Evolutionary conservation across 2,113 vertebrate genomes (phyloP).

Genomic region (Bungarus multicinctus): DNA sequence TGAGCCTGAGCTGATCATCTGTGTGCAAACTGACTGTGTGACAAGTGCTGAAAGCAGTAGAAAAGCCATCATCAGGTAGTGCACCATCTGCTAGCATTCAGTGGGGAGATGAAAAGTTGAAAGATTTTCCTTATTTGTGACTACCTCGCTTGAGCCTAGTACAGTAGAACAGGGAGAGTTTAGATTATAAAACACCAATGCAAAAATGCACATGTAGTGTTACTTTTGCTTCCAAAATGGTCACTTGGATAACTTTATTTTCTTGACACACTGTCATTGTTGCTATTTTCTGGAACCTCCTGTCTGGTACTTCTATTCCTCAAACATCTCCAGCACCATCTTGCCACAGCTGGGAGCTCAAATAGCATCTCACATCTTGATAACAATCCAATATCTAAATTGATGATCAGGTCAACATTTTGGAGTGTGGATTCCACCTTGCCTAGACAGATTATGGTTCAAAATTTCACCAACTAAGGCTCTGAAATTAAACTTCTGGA

Average conservation of each 20-base stretch:
- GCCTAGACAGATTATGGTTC: neutral
- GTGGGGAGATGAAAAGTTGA: neutral
- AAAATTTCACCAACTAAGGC: neutral
- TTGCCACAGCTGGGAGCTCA: neutral
- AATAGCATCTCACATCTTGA: neutral
- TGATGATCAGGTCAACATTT: neutral
- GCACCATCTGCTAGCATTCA: slow-evolving; percentile 4
- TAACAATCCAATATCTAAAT: neutral
- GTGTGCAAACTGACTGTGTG: neutral
- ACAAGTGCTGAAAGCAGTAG: slow-evolving; percentile 8
- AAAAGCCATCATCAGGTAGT: neutral
- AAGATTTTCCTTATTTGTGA: neutral
- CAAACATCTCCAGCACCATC: neutral
- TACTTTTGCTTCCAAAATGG: neutral
- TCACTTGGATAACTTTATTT: neutral
- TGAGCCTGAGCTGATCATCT: neutral
- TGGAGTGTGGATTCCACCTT: neutral
- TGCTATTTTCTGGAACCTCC: neutral
- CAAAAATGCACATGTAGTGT: neutral
- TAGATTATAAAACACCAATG: neutral
- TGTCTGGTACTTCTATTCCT: neutral
- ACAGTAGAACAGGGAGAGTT: neutral
- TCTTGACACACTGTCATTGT: neutral
- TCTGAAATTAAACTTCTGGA: neutral
- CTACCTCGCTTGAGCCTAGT: neutral